Base-by-base conservation (phyloP, 2,888 invertebrate genomes). In the Bembecia ichneumoniformis region DNA sequence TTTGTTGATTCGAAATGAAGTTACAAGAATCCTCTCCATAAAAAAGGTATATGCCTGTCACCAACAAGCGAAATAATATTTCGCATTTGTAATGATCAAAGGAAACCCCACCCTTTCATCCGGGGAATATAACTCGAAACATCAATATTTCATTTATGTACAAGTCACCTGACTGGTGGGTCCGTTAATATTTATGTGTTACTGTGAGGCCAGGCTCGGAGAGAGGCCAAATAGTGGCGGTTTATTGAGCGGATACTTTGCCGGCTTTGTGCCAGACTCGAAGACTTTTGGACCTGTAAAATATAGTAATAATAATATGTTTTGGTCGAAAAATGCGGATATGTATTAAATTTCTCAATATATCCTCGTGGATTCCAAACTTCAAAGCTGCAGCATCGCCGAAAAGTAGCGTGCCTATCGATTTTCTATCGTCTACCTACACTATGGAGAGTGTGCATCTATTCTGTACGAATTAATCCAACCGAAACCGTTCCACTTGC, bases 81-180 rank as follows among this genome's bases (percentile, higher is more conserved):
- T 40, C 40, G 40, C 40, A 13, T 40, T 40, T 40, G 11, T 40
- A 40, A 40, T 40, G 13, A 13, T 40, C 40, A 40, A 40, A 40
- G 40, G 40, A n/a, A 40, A n/a, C 40, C 36, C 13, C 36, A 36
- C 36, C 40, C 40, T 14, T 40, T 13, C n/a, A 40, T 40, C 13
- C 13, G 40, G 13, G 40, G 40, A 40, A 10, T 40, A 40, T 13
- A 40, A 40, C 40, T 40, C 13, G n/a, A 40, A 40, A 40, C 40
- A 51, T 49, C 56, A 58, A 62, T 66, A 62, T 65, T 66, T 71
- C 62, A 64, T 57, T 55, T 59, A 58, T 54, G 58, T 63, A 57
- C 63, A 58, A 64, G 66, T 71, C 68, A 73, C 71, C 74, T 76
- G 72, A 61, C 58, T 62, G 60, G 60, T 58, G 63, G 64, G 66